Base-by-base conservation (phyloP, 2,888 invertebrate genomes). In the Agrochola lychnidis region DNA sequence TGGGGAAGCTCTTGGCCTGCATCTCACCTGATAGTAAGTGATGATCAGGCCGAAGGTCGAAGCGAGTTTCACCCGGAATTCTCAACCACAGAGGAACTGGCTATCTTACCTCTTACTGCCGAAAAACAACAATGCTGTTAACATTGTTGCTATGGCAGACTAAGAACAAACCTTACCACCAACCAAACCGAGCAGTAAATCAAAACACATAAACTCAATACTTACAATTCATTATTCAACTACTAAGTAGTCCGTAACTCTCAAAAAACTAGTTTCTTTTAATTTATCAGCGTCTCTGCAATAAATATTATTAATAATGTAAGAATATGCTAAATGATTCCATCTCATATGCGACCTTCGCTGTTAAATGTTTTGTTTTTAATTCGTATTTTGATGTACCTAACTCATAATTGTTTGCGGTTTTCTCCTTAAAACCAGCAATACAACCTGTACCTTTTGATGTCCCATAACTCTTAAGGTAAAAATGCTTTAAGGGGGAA, bases 301-400 rank as follows among this genome's bases (percentile, higher is more conserved):
- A 72, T 76, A 66, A 72, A 85, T 68, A 71, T 71, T 51, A 64
- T 61, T 61, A 84, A 61, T 74, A 36, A 45, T 30, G 19, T 51
- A 64, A 45, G 63, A 59, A 59, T 59, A 83, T 83, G 62, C 40
- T 51, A 51, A 73, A 45, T 22, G 36, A 57, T 70, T 70, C 66
- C 57, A 64, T 70, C 69, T 81, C 71, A 48, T 36, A 30, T 12
- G 30, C 40, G 73, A 68, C 78, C 67, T 73, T 82, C 68, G 68
- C 22, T n/a, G 51, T 10, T 61, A 53, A 63, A 82, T 69, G 70
- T 70, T 76, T 82, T 82, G 72, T 85, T 85, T 81, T 85, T 72
- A 76, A 70, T 48, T 59, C 19, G 56, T 72, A 51, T 45, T 73
- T 72, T 56, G 62, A 30, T 30, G 30, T 30, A 36, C 36, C 36